Base-by-base conservation (phyloP, 1,140 invertebrate genomes). In the Matsumurasca onukii region DNA sequence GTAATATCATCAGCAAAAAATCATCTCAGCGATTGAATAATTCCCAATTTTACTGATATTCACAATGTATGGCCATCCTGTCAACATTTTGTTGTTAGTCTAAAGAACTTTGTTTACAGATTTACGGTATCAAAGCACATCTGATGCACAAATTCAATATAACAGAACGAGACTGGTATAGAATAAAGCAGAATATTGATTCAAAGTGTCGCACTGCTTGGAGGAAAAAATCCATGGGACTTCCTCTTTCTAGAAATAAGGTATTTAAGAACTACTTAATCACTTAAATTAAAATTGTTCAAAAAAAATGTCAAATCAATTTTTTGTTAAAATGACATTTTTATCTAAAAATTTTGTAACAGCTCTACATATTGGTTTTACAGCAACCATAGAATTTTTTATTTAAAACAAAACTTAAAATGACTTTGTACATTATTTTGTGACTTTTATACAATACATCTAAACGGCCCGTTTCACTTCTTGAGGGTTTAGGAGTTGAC, bases 121-220 rank as follows among this genome's bases (percentile, higher is more conserved):
- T 85, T 34, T 85, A 84, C 74, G 83, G 82, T 20, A 83, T 85
- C 31, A 74, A 81, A 73, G 84, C 82, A 77, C 83, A 85, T 75
- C 71, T 85, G 17, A 78, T 83, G 27, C 78, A 83, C 67, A 80
- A 80, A 71, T 84, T 84, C 76, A 76, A 76, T 25, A 82, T 84
- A 31, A 78, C 78, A 27, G 82, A 83, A 70, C 77, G 78, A 69
- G 80, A 84, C 69, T 85, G 83, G 83, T 81, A 83, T 70, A 73
- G 82, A 69, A 85, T 85, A 31, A 83, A 83, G 73, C 82, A 82
- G 71, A 85, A 84, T 72, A 81, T 85, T 70, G 83, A 85, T 72
- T 83, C 83, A 45, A 85, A 85, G 73, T 85, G 83, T 74, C 73
- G 83, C 45, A 82, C 82, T 62, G 82, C 82, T 29, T 84, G 82